Evolutionary conservation across 2,797 vertebrate genomes (phyloP), one percentile per base, ranked within the genome.

Genomic region (Tenualosa thibaudeaui): DNA sequence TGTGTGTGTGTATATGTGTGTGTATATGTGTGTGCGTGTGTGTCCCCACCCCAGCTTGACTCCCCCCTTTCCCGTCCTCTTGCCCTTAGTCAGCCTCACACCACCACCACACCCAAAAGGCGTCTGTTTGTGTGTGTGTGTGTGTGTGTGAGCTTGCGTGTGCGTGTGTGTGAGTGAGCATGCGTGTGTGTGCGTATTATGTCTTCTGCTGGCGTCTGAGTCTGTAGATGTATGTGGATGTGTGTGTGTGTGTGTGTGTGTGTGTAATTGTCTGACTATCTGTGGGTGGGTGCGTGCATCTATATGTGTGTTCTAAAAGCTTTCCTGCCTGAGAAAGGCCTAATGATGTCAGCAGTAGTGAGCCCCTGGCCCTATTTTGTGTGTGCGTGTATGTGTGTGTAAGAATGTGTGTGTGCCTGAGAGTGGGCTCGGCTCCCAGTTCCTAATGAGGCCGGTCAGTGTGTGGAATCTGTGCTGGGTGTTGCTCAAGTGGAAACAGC

Each of bases 11-110:
- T n/a, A n/a, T n/a, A n/a, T 62, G 89, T 86, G 81, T 91, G 89
- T 86, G 75, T 91, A 92, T 62, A n/a, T 31, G 31, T 31, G 31
- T 58, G 92, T 58, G 56, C 5, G 54, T 19, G 89, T 86, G 81
- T 91, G 93, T 94, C 86, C 86, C 86, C 86, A 86, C 90, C 89
- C 87, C 90, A 90, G 54, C 3, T 22, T 85, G 85, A 86, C 86
- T 86, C 60, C 43, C n/a, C 60, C 54, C 50, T 22, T 60, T 56
- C 83, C 86, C 87, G 88, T 89, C 91, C 82, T 91, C 90, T 89
- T 84, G 62, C 82, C 83, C 71, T 78, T 78, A 78, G 71, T 78
- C 71, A 78, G 71, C 40, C 71, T 78, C 71, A 78, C 71, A 78
- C 71, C 40, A 78, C 17, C 71, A 78, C 71, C 71, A 78, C 71